phyloP scores from a whole-genome alignment of 2,888 invertebrate genomes.

The Byasa hedistus region DNA sequence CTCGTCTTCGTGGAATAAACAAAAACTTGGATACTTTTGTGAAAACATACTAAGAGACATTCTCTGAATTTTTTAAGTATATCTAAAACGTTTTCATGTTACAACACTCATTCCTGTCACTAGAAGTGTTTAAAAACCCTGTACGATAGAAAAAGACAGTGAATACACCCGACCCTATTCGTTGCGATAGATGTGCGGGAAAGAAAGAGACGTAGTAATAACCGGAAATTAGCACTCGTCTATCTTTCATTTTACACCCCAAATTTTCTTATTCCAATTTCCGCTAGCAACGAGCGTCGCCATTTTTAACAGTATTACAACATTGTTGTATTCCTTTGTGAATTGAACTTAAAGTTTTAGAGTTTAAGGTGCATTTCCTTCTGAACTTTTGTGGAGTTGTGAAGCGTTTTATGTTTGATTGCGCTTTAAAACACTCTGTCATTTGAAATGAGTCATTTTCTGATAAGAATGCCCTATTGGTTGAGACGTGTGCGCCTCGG shows the following conservation, averaged over 20 bases:
- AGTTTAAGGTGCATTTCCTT: slow-evolving; percentile 43
- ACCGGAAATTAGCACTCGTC: slow-evolving; percentile 87
- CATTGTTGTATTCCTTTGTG: slow-evolving; percentile 31
- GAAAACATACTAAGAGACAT: not conserved
- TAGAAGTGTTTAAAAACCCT: slow-evolving; percentile 46
- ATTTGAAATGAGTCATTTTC: slow-evolving; percentile 87
- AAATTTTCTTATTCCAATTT: slow-evolving; percentile 89
- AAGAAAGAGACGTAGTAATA: slow-evolving; percentile 79
- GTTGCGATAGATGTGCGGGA: slow-evolving; percentile 75
- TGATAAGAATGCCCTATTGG: slow-evolving; percentile 84
- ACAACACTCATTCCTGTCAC: slow-evolving; percentile 32
- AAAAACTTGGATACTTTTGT: too few species aligned
- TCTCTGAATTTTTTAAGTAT: not conserved
- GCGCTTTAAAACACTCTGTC: slow-evolving; percentile 78
- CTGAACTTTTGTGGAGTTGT: slow-evolving; percentile 35
- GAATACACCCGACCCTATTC: slow-evolving; percentile 58
- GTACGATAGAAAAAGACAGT: slow-evolving; percentile 70
- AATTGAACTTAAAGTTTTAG: slow-evolving; percentile 35
- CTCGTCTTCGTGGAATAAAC: too few species aligned
- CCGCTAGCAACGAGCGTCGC: slow-evolving; percentile 70
- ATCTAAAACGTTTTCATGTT: slow-evolving; percentile 27
- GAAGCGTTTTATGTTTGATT: slow-evolving; percentile 58
- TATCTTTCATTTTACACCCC: slow-evolving; percentile 88
- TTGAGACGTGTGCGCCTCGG: slow-evolving; percentile 75
- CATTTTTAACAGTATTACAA: slow-evolving; percentile 58